Base-by-base conservation (phyloP, 2,888 invertebrate species). In the Sussaba pulchella region DNA sequence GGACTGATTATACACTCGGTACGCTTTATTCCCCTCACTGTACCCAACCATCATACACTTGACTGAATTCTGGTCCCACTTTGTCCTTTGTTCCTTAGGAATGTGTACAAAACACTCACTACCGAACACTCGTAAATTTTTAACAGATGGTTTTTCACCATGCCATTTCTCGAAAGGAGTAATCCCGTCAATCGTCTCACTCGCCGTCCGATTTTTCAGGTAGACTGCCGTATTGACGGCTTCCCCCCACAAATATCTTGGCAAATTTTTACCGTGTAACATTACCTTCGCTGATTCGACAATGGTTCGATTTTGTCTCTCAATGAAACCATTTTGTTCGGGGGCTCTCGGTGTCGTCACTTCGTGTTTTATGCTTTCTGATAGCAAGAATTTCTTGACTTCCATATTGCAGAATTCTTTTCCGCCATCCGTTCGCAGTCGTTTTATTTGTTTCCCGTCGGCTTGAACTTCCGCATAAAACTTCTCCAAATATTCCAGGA, bases 81-180 rank as follows among this genome's bases (percentile, higher is more conserved):
- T 89, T 57, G 79, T 83, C n/a, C 84, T 31, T 31, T 86, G 75
- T 47, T 83, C 83, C 24, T 81, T 76, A 0, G 78, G 73, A 50
- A 81, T 57, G 17, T 78, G 78, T 17, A 81, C 73, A 43, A 87
- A 71, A n/a, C 67, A 54, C 80, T 89, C 73, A 50, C 78, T 66
- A 6, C 89, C 89, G 86, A 89, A 89, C 41, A 88, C 76, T 81
- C 82, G 77, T 31, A 90, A 43, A 57, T 81, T 83, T 47, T 81
- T 72, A 45, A 89, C 79, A 75, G 87, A 81, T 57, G 88, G 86
- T 82, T 82, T 88, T 70, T 69, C 80, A 14, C 78, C 74, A 39
- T 57, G 64, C 78, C 67, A 76, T 43, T 45, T 36, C 21, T 82
- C 66, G 47, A 41, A 75, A 10, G 75, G 77, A 3, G 76, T 76